Conservation (phyloP, 2,113 vertebrate genomes). For the Anas platyrhynchos region DNA sequence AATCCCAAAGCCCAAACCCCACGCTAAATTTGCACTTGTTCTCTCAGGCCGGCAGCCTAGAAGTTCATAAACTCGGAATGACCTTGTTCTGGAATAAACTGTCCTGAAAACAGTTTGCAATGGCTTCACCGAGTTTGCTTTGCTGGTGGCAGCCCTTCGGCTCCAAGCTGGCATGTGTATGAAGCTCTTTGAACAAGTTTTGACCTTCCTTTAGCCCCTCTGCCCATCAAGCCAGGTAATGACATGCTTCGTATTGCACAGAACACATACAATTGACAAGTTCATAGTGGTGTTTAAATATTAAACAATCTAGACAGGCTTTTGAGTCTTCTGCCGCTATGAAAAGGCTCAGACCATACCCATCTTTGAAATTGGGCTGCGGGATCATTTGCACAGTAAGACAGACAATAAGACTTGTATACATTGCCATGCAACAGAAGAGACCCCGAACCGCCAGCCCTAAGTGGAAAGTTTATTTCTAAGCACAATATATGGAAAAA, state of each 20-base stretch:
- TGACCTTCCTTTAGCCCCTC: conserved; percentile 56
- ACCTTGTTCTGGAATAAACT: conserved; percentile 42
- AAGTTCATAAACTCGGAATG: conserved; percentile 46
- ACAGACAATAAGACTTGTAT: conserved; percentile 69
- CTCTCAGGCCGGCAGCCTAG: conserved; percentile 47
- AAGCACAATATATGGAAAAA: conserved; percentile 74
- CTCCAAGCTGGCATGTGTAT: conserved; percentile 38
- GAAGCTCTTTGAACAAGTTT: conserved; percentile 63
- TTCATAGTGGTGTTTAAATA: conserved; percentile 72
- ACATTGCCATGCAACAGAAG: conserved; percentile 71
- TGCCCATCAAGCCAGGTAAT: conserved; percentile 63
- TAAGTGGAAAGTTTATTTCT: conserved; percentile 71
- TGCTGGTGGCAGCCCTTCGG: conserved; percentile 61
- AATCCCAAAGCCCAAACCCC: conserved; percentile 6
- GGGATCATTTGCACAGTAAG: conserved; percentile 68
- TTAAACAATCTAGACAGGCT: conserved; percentile 71
- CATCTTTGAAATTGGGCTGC: conserved; percentile 63
- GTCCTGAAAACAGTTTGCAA: conserved; percentile 42
- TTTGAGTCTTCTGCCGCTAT: background rate
- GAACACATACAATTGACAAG: conserved; percentile 71
- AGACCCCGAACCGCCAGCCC: conserved; percentile 68
- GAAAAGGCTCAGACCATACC: conserved; percentile 54
- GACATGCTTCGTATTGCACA: conserved; percentile 69
- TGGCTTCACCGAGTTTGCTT: conserved; percentile 35
- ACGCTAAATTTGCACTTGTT: conserved; percentile 27